These are phyloP conservation scores for Mythimna pallens DNA, from an alignment of 2,888 invertebrate genomes.

Conservation along the genomic window DNA sequence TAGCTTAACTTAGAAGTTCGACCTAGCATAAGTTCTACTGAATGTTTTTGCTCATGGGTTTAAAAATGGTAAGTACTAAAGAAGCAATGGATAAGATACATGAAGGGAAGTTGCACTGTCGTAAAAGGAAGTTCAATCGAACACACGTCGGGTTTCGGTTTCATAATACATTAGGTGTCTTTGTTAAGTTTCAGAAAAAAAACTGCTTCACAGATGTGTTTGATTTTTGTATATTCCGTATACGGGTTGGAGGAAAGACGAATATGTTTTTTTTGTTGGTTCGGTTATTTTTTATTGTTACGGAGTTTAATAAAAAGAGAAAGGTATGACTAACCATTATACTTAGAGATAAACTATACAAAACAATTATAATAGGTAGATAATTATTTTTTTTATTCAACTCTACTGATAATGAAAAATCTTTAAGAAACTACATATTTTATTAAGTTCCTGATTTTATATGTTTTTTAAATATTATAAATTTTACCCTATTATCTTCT, in stretches of 20 bases:
- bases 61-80: conserved; percentile 3
- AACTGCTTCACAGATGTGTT: conserved; percentile 62
- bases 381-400: neutral
- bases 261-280: conserved; percentile 47
- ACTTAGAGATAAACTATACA: too few species aligned
- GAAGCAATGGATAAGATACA: conserved; percentile 41
- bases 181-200: conserved; percentile 64
- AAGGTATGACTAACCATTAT: neutral
- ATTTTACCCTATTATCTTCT: too few species aligned
- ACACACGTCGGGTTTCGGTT: conserved; percentile 67
- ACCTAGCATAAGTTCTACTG: neutral
- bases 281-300: conserved; percentile 10
- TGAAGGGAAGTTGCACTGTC: conserved; percentile 11
- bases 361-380: too few species aligned
- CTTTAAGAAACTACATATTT: too few species aligned
- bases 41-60: neutral
- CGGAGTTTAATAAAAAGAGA: neutral
- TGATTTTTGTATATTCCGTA: conserved; percentile 58
- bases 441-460: too few species aligned
- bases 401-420: neutral
- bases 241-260: conserved; percentile 56
- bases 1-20: neutral
- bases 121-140: conserved; percentile 71
- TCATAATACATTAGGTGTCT: conserved; percentile 69
- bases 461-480: too few species aligned